phyloP scores from a whole-genome alignment of 2,113 vertebrate species.

The Dascyllus trimaculatus region DNA sequence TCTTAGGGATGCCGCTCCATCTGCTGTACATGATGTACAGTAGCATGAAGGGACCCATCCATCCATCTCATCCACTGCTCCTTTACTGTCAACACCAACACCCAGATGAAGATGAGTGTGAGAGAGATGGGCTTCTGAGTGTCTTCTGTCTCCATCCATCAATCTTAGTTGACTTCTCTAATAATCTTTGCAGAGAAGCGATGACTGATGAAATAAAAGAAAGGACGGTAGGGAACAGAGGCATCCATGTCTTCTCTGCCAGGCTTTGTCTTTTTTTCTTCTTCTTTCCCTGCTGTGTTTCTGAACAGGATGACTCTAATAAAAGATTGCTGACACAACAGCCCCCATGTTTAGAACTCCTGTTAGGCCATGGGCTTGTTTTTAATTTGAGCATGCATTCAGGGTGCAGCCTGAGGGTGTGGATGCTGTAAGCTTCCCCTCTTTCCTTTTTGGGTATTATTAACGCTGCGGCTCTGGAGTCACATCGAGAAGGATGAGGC shows the following conservation, averaged over 20 bases:
- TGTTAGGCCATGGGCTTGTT: constrained; percentile 71
- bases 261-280: constrained; percentile 26
- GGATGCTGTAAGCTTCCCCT: constrained; percentile 50
- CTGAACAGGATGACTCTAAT: constrained; percentile 71
- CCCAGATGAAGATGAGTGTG: constrained; percentile 76
- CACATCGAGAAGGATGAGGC: constrained; percentile 47
- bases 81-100: constrained; percentile 61
- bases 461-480: constrained; percentile 57
- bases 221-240: constrained; percentile 45
- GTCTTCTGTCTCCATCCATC: constrained; percentile 73
- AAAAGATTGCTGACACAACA: constrained; percentile 81
- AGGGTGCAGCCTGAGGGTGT: constrained; percentile 74
- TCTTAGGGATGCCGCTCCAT: constrained; percentile 10
- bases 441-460: constrained; percentile 65
- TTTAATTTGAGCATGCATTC: constrained; percentile 75
- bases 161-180: constrained; percentile 64
- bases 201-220: constrained; percentile 51
- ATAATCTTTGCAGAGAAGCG: constrained; percentile 74
- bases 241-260: constrained; percentile 27
- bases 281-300: constrained; percentile 60
- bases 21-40: constrained; percentile 45
- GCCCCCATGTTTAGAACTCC: constrained; percentile 59
- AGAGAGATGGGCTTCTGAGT: constrained; percentile 72
- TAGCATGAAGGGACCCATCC: constrained; percentile 43
- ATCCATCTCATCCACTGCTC: constrained; percentile 57